Evolutionary conservation across 2,888 invertebrate genomes (phyloP).

Genomic region (Creontiades dilutus): DNA sequence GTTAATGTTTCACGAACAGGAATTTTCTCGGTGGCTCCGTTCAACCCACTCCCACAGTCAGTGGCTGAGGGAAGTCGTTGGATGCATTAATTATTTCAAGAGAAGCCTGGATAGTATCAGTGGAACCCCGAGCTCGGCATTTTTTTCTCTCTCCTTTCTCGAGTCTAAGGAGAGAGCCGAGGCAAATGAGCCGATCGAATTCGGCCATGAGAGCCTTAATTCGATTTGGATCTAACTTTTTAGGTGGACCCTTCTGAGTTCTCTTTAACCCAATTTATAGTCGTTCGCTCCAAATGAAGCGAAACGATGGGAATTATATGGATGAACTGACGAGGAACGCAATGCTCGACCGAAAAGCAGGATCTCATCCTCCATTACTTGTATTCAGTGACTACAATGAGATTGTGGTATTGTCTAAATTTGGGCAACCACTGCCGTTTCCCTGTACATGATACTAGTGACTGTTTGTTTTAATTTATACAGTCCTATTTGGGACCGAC

Average conservation of each 20-base stretch:
- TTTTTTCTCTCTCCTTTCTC: not conserved
- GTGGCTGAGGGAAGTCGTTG: not conserved
- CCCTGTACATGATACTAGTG: too few species aligned
- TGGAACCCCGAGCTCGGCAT: not conserved
- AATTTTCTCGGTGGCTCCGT: not conserved
- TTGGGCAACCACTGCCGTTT: too few species aligned
- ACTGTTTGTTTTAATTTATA: too few species aligned
- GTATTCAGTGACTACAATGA: too few species aligned
- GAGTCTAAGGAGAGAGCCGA: not conserved
- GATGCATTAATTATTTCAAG: not conserved
- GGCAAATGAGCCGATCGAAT: not conserved
- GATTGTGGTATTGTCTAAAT: too few species aligned
- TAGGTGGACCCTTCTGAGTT: not conserved
- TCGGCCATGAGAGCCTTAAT: not conserved
- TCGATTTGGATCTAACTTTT: not conserved
- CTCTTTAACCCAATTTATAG: not conserved
- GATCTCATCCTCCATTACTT: too few species aligned
- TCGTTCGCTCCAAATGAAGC: not conserved
- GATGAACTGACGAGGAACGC: not conserved
- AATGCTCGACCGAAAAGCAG: not conserved
- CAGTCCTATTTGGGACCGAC: too few species aligned
- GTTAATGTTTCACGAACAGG: not conserved
- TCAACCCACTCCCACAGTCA: not conserved
- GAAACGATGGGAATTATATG: not conserved
- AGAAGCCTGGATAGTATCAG: not conserved